A percentile compares a stretch with the other conserved stretches of the same genome.
These are phyloP conservation scores for Corapipo altera DNA, from an alignment of 2,113 vertebrate species.

Conservation along the genomic window DNA sequence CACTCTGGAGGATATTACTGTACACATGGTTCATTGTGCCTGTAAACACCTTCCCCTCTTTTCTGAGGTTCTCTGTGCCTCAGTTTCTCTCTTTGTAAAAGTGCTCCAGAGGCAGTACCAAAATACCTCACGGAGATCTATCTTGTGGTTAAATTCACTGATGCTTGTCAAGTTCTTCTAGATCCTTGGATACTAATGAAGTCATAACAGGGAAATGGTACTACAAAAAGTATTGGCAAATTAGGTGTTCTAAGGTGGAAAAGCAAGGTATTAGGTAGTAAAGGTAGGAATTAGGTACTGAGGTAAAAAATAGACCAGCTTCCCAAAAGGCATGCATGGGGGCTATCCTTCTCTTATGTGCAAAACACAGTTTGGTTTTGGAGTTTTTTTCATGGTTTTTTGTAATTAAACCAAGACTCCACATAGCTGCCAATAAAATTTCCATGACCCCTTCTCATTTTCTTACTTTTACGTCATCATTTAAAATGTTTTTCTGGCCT, in stretches of 20 bases:
- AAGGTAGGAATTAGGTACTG: not conserved
- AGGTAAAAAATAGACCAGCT: not conserved
- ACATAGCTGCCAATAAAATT: not conserved
- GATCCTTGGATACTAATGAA: not conserved
- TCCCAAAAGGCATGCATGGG: not conserved
- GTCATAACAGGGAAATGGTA: not conserved
- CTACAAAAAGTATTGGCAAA: not conserved
- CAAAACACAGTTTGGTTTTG: not conserved
- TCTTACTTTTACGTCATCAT: not conserved
- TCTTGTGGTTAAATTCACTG: not conserved
- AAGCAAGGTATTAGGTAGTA: not conserved
- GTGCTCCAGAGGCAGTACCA: not conserved
- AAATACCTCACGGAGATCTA: not conserved
- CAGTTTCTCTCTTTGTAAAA: not conserved
- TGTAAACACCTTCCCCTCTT: not conserved
- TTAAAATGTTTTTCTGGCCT: not conserved
- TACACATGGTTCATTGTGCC: not conserved
- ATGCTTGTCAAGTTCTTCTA: not conserved
- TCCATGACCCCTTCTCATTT: not conserved
- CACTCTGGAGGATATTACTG: not conserved
- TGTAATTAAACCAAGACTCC: not conserved
- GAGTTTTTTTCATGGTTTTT: not conserved
- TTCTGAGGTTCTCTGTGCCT: not conserved
- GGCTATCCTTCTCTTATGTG: not conserved
- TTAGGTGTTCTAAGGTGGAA: not conserved